Evolutionary conservation across 2,888 invertebrate species (phyloP).

Genomic region (Masnerella sp.): DNA sequence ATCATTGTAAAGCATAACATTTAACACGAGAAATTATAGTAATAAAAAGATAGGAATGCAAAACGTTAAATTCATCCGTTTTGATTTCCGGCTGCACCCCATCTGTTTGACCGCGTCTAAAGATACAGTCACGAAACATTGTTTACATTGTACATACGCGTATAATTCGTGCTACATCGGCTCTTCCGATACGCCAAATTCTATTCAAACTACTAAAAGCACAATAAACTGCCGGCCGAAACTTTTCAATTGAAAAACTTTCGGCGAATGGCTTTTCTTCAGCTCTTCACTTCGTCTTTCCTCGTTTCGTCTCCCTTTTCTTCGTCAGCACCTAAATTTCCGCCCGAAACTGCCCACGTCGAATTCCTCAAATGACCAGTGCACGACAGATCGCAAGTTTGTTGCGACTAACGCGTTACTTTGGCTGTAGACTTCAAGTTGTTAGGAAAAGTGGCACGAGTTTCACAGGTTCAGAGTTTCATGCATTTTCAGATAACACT

Average conservation of each 20-base stretch:
- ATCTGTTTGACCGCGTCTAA: slow-evolving; percentile 21
- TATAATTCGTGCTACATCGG: slow-evolving; percentile 57
- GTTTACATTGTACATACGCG: slow-evolving; percentile 50
- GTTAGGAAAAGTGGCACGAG: slow-evolving; percentile 20
- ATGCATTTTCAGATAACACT: background rate
- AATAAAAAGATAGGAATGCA: too few species aligned
- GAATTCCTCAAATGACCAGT: slow-evolving; percentile 60
- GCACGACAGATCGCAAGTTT: slow-evolving; percentile 52
- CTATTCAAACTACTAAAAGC: slow-evolving; percentile 68
- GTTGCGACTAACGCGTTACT: slow-evolving; percentile 46
- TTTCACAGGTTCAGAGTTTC: too few species aligned
- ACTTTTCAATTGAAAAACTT: slow-evolving; percentile 75
- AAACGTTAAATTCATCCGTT: too few species aligned
- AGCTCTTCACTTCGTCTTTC: slow-evolving; percentile 45
- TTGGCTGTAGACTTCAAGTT: slow-evolving; percentile 25
- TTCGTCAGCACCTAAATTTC: slow-evolving; percentile 68
- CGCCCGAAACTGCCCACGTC: slow-evolving; percentile 64
- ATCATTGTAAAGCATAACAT: too few species aligned
- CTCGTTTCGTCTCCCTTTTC: slow-evolving; percentile 49
- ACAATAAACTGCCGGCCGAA: slow-evolving; percentile 70
- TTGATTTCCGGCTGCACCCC: too few species aligned
- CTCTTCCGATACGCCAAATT: slow-evolving; percentile 61
- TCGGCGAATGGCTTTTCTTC: slow-evolving; percentile 64
- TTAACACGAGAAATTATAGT: too few species aligned
- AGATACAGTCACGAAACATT: slow-evolving; percentile 45